Conservation (phyloP, 2,888 invertebrate species). For the Euzophera pinguis region DNA sequence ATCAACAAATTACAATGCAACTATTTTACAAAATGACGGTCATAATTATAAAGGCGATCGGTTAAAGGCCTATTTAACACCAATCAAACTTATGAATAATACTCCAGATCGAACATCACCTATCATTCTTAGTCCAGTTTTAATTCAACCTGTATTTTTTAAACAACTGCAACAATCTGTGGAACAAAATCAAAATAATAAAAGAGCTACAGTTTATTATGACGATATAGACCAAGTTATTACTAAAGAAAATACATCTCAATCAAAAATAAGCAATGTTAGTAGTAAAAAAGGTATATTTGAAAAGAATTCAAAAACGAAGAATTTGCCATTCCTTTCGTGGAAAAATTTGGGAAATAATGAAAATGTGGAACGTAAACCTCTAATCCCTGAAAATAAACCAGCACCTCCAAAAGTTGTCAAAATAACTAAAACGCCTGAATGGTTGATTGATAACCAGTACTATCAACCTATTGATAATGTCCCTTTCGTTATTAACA, state of each 20-base stretch:
- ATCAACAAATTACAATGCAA: slow-evolving; percentile 25
- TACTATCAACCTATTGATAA: slow-evolving; percentile 66
- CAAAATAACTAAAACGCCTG: slow-evolving; percentile 54
- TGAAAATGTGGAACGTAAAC: slow-evolving; percentile 39
- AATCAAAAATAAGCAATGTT: slow-evolving; percentile 17
- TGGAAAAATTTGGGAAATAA: slow-evolving; percentile 45
- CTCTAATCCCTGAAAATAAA: slow-evolving; percentile 31
- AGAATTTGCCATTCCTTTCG: slow-evolving; percentile 46
- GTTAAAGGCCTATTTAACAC: slow-evolving; percentile 49
- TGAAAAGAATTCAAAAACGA: slow-evolving; percentile 54
- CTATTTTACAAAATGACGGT: slow-evolving; percentile 15
- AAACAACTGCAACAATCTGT: slow-evolving; percentile 31
- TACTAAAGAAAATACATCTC: slow-evolving; percentile 23
- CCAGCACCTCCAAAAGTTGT: slow-evolving; percentile 36
- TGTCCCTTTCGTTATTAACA: slow-evolving; percentile 60
- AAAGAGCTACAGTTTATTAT: slow-evolving; percentile 56
- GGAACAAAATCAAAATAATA: slow-evolving; percentile 30
- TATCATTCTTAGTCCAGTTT: slow-evolving; percentile 61
- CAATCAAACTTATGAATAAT: slow-evolving; percentile 47
- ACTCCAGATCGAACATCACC: slow-evolving; percentile 44
- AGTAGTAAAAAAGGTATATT: slow-evolving; percentile 45
- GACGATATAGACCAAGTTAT: slow-evolving; percentile 63
- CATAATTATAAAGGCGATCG: slow-evolving; percentile 25
- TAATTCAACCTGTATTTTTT: slow-evolving; percentile 59
- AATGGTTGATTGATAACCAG: slow-evolving; percentile 60